Conservation (phyloP, 2,888 invertebrate species). For the Baccha elongata region DNA sequence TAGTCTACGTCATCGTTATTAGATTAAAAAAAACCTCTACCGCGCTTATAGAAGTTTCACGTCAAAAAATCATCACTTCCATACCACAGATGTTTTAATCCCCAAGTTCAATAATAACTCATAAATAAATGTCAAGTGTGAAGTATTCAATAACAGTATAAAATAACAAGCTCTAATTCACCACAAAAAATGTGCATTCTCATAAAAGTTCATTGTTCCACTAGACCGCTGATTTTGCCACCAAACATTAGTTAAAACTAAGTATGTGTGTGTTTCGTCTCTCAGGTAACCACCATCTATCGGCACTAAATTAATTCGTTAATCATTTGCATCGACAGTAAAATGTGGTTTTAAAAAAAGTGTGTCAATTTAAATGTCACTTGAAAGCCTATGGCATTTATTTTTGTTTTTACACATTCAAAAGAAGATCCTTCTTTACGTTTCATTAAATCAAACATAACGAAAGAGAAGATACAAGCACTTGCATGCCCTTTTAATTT, state of each 20-base stretch:
- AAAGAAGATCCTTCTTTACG: neutral
- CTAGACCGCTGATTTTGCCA: constrained; percentile 29
- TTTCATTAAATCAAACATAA: neutral
- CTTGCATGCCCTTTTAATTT: constrained; percentile 65
- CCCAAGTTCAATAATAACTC: constrained; percentile 59
- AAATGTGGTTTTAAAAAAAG: constrained; percentile 42
- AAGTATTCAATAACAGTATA: constrained; percentile 37
- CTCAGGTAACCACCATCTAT: constrained; percentile 37
- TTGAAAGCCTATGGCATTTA: constrained; percentile 10
- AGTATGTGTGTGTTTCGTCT: constrained; percentile 24
- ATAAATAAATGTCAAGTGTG: constrained; percentile 59
- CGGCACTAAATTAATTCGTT: constrained; percentile 51
- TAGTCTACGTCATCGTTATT: no score
- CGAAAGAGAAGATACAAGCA: constrained; percentile 53
- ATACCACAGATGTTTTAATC: neutral
- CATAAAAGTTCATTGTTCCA: constrained; percentile 62
- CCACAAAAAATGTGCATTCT: constrained; percentile 51
- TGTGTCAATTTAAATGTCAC: constrained; percentile 68
- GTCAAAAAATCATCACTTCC: no score
- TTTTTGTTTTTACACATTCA: neutral
- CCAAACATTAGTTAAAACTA: constrained; percentile 3
- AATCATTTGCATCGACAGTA: constrained; percentile 55
- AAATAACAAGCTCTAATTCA: constrained; percentile 39
- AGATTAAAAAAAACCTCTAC: no score
- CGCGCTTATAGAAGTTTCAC: no score